Conservation (phyloP, 2,888 invertebrate genomes). For the Cosmia pyralina region DNA sequence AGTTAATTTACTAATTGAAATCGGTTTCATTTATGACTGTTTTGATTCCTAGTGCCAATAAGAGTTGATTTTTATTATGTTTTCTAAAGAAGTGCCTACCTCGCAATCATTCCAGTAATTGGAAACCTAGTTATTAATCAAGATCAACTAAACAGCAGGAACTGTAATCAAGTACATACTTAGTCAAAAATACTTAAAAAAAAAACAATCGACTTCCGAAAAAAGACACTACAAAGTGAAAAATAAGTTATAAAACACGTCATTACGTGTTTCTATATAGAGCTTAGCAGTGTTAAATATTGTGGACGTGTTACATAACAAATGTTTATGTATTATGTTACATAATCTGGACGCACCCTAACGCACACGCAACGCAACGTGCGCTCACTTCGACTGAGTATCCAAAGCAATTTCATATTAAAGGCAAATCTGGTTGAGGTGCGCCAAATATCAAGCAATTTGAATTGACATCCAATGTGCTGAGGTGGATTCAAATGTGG, state of each 20-base stretch:
- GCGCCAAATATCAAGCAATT: conserved; percentile 31
- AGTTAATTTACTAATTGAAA: background rate
- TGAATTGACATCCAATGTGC: conserved; percentile 11
- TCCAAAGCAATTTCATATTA: conserved; percentile 34
- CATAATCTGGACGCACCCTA: too few relatives aligned
- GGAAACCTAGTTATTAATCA: background rate
- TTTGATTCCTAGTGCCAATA: background rate
- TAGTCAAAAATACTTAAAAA: too few relatives aligned
- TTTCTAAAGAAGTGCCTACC: background rate
- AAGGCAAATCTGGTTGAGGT: conserved; percentile 31
- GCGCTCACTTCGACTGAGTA: background rate
- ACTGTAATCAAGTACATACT: too few relatives aligned
- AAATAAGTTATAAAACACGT: too few relatives aligned
- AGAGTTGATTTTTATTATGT: background rate
- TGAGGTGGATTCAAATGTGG: background rate
- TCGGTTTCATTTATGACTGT: background rate
- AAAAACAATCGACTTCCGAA: too few relatives aligned
- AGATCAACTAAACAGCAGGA: background rate
- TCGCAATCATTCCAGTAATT: background rate
- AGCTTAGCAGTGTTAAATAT: too few relatives aligned
- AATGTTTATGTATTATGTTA: too few relatives aligned
- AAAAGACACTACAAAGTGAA: too few relatives aligned
- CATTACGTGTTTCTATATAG: too few relatives aligned
- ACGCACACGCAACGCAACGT: too few relatives aligned
- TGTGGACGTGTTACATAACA: too few relatives aligned